Conservation (phyloP, 2,888 invertebrate species). For the Microctonus aethiopoides region DNA sequence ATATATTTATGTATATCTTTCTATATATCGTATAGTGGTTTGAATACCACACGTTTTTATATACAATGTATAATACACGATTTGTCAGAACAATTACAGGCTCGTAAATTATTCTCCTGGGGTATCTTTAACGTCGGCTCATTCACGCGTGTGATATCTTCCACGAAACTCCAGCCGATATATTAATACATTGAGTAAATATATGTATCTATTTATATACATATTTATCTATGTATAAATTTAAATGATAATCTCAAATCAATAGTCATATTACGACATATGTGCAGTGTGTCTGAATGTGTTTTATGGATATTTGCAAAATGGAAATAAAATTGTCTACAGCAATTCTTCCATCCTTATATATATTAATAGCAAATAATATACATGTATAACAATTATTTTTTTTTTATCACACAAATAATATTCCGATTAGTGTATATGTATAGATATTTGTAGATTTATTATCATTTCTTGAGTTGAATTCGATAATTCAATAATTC, state of each 20-base stretch:
- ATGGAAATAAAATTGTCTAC: too few species aligned
- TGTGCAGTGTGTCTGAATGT: too few species aligned
- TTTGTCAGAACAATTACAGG: slow-evolving; percentile 62
- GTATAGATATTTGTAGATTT: background rate
- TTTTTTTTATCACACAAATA: background rate
- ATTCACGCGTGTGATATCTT: slow-evolving; percentile 37
- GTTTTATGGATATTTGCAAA: too few species aligned
- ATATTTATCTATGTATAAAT: background rate
- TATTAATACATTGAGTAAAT: background rate
- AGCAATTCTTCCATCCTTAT: background rate
- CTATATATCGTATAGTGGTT: too few species aligned
- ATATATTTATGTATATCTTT: background rate
- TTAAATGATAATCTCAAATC: slow-evolving; percentile 14
- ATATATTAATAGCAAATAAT: background rate
- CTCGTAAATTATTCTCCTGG: slow-evolving; percentile 58
- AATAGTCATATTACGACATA: background rate
- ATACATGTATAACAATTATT: background rate
- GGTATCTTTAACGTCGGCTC: slow-evolving; percentile 40
- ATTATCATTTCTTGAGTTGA: background rate
- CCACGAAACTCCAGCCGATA: background rate
- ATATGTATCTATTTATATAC: background rate
- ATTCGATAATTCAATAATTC: slow-evolving; percentile 17
- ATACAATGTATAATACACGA: slow-evolving; percentile 61
- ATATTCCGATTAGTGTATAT: background rate
- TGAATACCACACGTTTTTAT: slow-evolving; percentile 47